These are phyloP conservation scores for Trichogramma pretiosum DNA, from an alignment of 1,140 invertebrate genomes.

Conservation along the genomic window DNA sequence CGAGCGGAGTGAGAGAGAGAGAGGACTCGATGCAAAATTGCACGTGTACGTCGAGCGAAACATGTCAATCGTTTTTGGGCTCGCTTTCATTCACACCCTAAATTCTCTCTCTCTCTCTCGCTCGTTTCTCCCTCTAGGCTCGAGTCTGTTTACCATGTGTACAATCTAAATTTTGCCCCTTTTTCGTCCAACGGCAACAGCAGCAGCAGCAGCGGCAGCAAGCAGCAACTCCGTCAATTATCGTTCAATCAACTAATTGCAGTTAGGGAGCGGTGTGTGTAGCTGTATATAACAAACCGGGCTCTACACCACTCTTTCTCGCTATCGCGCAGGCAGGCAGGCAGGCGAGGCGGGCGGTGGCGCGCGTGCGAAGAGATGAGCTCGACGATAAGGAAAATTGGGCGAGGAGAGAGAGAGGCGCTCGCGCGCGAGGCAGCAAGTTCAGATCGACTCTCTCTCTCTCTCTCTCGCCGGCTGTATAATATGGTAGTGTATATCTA, in stretches of 20 bases:
- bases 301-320: too few species aligned
- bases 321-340: neutral
- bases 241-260: constrained; percentile 33
- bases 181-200: too few species aligned
- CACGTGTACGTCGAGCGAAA: too few species aligned
- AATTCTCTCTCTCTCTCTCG: constrained; percentile 7
- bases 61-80: too few species aligned
- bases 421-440: neutral
- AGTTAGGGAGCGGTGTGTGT: neutral
- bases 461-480: too few species aligned
- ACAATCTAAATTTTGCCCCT: too few species aligned
- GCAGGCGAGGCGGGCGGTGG: neutral
- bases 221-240: constrained; percentile 22
- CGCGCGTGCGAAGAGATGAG: constrained; percentile 12
- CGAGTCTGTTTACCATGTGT: too few species aligned
- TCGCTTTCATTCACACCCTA: too few species aligned
- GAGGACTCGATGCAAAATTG: too few species aligned
- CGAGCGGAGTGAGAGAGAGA: too few species aligned
- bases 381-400: constrained; percentile 13
- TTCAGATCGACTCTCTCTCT: neutral
- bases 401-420: neutral
- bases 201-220: neutral
- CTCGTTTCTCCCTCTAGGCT: constrained; percentile 17
- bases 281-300: too few species aligned
- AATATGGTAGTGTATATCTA: too few species aligned